Base-by-base conservation (phyloP, 2,888 invertebrate genomes). In the Megastigmus dorsalis region DNA sequence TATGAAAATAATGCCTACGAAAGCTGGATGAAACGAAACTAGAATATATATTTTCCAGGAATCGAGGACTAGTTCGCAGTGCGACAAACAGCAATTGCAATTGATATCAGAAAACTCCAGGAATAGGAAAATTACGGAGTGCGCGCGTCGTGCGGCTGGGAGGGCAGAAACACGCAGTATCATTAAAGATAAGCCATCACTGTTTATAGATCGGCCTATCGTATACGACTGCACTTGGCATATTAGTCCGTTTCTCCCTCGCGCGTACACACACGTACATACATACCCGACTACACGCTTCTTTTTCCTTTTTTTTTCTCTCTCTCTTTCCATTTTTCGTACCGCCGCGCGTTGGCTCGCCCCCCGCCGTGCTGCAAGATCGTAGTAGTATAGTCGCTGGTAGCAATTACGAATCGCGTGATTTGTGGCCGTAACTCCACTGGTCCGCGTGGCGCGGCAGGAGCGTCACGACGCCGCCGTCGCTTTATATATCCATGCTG, bases 341-440 rank as follows among this genome's bases (percentile, higher is more conserved):
- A n/a, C n/a, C 54, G 30, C 48, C 13, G n/a, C 23, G 48, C 4
- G 18, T 26, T 38, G 3, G 5, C 5, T 18, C 41, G 33, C 59
- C 33, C 48, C n/a, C 59, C 65, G 23, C 54, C 43, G 52, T 43
- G 67, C 59, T n/a, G 75, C 60, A 7, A 43, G 60, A 33, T 20
- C 55, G 28, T 28, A 38, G 79, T 80, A 81, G 80, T 80, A 82
- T 82, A 85, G 84, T 84, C 80, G 84, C 83, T 84, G 83, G 84
- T 83, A 82, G 86, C 87, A 87, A 88, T 87, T 88, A 87, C 87
- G 84, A 83, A 86, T 87, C 84, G 87, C 88, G 88, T 87, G 88
- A 87, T 87, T 86, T 85, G 84, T 84, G 82, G 85, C 83, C 84
- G 83, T 88, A 87, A 88, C 83, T 88, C 86, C 84, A 84, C 84